These are phyloP conservation scores for Andrena trimmerana DNA, from an alignment of 2,888 invertebrate genomes.

Conservation along the genomic window DNA sequence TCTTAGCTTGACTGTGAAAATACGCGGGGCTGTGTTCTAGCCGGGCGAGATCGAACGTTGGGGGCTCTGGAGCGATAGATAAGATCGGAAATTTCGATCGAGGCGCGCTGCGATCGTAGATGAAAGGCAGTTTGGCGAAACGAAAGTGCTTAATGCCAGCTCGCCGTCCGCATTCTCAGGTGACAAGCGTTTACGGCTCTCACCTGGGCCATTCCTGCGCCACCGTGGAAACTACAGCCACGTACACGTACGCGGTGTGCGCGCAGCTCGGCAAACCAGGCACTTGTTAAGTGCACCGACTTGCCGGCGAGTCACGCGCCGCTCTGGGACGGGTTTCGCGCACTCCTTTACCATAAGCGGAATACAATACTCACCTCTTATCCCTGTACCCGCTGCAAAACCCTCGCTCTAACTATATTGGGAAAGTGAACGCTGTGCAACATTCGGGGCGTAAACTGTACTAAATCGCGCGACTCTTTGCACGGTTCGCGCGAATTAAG, in stretches of 20 bases:
- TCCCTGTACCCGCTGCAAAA: not conserved
- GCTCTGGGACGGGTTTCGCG: constrained; percentile 61
- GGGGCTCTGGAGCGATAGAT: not conserved
- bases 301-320: constrained; percentile 54
- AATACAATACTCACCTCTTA: constrained; percentile 57
- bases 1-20: not conserved
- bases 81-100: constrained; percentile 19
- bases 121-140: constrained; percentile 42
- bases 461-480: not conserved
- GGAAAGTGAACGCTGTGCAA: constrained; percentile 24
- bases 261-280: constrained; percentile 79
- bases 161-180: constrained; percentile 67
- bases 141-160: constrained; percentile 50
- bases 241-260: constrained; percentile 59
- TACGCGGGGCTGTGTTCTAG: not conserved
- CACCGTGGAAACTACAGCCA: constrained; percentile 68
- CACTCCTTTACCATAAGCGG: constrained; percentile 76
- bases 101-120: constrained; percentile 1
- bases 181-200: constrained; percentile 69
- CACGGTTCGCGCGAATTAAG: not conserved
- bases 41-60: not conserved
- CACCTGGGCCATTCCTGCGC: constrained; percentile 61
- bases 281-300: constrained; percentile 78
- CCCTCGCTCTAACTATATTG: constrained; percentile 30
- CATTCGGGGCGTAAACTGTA: not conserved